Percentiles rank a stretch among this genome's conserved stretches.
phyloP scores from a whole-genome alignment of 2,888 invertebrate species.

The Resseliella maxima region DNA sequence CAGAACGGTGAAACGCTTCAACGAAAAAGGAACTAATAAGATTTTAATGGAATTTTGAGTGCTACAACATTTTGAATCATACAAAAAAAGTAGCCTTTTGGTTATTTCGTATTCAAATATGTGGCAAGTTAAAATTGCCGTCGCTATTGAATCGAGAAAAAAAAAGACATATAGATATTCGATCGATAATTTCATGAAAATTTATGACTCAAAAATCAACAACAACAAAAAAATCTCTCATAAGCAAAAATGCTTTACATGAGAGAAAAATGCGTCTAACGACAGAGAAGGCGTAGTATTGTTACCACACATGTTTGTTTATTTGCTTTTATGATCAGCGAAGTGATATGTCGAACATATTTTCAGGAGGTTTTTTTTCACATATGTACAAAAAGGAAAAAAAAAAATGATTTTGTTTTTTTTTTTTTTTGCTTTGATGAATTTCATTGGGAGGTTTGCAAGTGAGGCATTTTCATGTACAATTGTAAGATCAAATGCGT shows the following conservation, averaged over 20 bases:
- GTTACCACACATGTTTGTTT: constrained; percentile 55
- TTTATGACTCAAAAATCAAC: neutral
- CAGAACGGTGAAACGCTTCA: neutral
- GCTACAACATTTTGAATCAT: neutral
- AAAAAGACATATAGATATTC: neutral
- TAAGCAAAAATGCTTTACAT: constrained; percentile 19
- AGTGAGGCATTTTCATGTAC: neutral
- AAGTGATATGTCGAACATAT: constrained; percentile 41
- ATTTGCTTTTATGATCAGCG: constrained; percentile 55
- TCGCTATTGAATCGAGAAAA: neutral
- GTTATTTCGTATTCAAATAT: neutral
- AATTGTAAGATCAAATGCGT: neutral
- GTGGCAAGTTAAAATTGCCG: neutral
- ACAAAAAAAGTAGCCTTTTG: neutral
- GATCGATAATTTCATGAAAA: constrained; percentile 5
- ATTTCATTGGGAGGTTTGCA: neutral
- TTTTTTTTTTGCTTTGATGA: constrained; percentile 5
- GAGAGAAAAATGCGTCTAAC: constrained; percentile 29
- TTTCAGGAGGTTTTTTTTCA: neutral
- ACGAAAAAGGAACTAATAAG: neutral
- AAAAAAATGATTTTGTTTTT: neutral
- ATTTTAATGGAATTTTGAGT: constrained; percentile 7
- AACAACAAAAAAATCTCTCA: constrained; percentile 16
- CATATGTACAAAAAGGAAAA: constrained; percentile 1
- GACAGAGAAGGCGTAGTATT: constrained; percentile 49